Conservation (phyloP, 2,113 vertebrate species). For the Anser brachyrhynchus region DNA sequence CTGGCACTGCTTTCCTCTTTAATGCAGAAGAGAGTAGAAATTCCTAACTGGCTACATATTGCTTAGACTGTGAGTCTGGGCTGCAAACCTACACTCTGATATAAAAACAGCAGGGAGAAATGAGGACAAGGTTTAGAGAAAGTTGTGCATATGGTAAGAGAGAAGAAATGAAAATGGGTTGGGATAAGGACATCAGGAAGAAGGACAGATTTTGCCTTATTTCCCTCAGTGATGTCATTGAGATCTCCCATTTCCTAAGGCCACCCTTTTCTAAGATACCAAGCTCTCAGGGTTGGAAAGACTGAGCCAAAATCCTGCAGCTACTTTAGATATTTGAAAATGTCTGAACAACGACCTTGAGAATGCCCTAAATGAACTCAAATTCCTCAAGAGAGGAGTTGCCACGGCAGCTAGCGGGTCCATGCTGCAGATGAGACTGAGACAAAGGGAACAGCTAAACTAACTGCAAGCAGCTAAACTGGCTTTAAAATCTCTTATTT, state of each 20-base stretch:
- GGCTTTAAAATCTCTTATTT: background rate
- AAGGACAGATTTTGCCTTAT: background rate
- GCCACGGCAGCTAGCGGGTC: slow-evolving; percentile 18
- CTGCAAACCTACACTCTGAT: background rate
- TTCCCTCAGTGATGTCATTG: background rate
- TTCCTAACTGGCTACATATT: background rate
- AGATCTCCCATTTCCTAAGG: background rate
- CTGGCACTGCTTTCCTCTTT: background rate
- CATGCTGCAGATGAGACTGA: slow-evolving; percentile 3
- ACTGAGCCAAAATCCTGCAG: background rate
- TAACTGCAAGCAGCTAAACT: background rate
- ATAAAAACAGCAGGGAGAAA: background rate
- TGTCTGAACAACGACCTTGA: background rate
- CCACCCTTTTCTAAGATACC: background rate
- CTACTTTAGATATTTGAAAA: slow-evolving; percentile 6
- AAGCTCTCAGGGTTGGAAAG: background rate
- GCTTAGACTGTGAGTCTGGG: background rate
- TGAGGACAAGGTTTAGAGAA: background rate
- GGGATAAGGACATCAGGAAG: background rate
- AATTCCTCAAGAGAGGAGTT: slow-evolving; percentile 43
- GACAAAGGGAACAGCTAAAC: background rate
- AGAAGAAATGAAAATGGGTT: background rate
- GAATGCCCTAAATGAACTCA: slow-evolving; percentile 11
- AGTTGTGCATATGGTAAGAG: background rate
- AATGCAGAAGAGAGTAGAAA: background rate